These are phyloP conservation scores for Philereme transversata DNA, from an alignment of 2,888 invertebrate species.

Conservation along the genomic window DNA sequence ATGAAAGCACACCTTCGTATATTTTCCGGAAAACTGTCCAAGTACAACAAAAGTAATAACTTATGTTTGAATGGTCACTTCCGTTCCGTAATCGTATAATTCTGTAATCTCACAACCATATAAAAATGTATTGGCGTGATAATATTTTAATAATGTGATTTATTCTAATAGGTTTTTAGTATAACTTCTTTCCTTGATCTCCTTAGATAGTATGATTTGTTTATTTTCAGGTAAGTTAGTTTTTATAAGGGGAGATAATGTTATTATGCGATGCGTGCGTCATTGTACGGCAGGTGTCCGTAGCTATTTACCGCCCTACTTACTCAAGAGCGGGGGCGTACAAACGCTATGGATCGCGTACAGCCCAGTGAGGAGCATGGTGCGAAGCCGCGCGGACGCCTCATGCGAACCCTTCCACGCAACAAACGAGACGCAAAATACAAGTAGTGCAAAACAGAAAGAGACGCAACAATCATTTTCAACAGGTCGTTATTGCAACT, in stretches of 20 bases:
- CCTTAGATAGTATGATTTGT: neutral
- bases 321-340: conserved; percentile 68
- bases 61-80: neutral
- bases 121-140: no score
- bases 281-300: conserved; percentile 70
- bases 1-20: neutral
- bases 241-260: conserved; percentile 30
- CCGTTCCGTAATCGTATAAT: no score
- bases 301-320: conserved; percentile 76
- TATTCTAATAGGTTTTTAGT: no score
- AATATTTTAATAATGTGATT: no score
- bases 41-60: neutral
- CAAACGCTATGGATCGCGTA: conserved; percentile 74
- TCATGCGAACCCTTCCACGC: conserved; percentile 48
- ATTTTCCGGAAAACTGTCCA: conserved; percentile 10
- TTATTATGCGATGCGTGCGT: conserved; percentile 57
- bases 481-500: conserved; percentile 82
- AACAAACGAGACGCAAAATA: conserved; percentile 63
- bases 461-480: conserved; percentile 70
- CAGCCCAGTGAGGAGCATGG: conserved; percentile 71
- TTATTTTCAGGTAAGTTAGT: conserved; percentile 4
- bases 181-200: neutral
- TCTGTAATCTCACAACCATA: no score
- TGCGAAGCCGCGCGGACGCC: conserved; percentile 73
- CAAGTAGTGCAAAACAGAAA: conserved; percentile 55